Evolutionary conservation across 2,888 invertebrate genomes (phyloP), one percentile per base, ranked within the genome.

Genomic region (Drosophila melanosoma): DNA sequence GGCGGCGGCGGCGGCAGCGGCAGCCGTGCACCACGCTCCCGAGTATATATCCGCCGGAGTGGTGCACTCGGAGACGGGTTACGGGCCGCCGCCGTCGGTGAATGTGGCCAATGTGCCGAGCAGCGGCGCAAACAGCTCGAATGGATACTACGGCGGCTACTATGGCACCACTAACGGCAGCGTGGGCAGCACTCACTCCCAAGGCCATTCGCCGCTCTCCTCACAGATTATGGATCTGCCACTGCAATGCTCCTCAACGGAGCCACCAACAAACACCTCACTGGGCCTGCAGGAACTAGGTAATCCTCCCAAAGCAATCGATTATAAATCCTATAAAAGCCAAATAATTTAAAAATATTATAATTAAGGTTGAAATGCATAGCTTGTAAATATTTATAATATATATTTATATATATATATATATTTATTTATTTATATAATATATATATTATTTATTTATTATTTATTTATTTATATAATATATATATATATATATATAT

Each of bases 281-380:
- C 81, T 93, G 65, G 93, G 93, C 68, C 87, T 93, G 69, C 93
- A 93, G 85, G 93, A 93, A 87, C 82, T 93, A 83, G 93, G 93
- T 93, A 68, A 66, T 63, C 15, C 15, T 63, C 29, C 3, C 15
- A 8, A 17, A 26, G 1, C 7, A 40, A 20, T 11, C 8, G 15
- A 10, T 32, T n/a, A n/a, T 2, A 11, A 7, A 15, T 12, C 17
- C n/a, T 7, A 26, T 11, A 17, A 23, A 23, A 23, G 23, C n/a
- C n/a, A n/a, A 26, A 26, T 10, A 3, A 33, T 48, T 35, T 45
- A 2, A 17, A 5, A 45, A 33, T 23, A 11, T 17, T 15, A 26
- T 35, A 26, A 12, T n/a, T n/a, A 35, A 10, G 40, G 1, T 5
- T 6, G 3, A n/a, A 54, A 10, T 29, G n/a, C 3, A 54, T 26